These are phyloP conservation scores for Aphis craccivora DNA, from an alignment of 1,140 invertebrate genomes.

Conservation along the genomic window DNA sequence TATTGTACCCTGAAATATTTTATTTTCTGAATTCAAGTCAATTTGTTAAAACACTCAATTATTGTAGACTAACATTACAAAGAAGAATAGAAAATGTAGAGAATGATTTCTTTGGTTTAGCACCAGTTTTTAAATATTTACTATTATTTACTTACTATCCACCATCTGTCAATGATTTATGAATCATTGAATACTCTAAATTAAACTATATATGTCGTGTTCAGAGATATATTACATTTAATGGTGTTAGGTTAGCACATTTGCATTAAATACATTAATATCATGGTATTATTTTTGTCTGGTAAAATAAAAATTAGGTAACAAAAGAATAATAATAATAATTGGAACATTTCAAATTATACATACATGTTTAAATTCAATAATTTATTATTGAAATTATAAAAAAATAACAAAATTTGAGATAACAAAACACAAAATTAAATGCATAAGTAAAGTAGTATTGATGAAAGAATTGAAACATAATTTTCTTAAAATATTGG, in stretches of 20 bases:
- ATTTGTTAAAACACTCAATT: neutral
- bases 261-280: neutral
- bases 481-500: neutral
- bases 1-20: conserved; percentile 43
- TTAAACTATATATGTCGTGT: neutral
- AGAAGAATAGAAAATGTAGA: neutral
- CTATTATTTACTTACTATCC: neutral
- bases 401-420: neutral
- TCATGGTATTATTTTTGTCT: conserved; percentile 1
- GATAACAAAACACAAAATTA: neutral
- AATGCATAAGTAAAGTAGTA: neutral
- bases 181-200: neutral
- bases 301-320: neutral
- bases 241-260: neutral
- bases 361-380: neutral
- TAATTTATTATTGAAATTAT: neutral
- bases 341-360: neutral
- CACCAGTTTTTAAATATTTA: neutral
- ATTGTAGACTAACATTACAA: neutral
- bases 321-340: neutral
- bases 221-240: conserved; percentile 24
- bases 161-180: neutral
- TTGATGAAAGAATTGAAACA: neutral
- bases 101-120: neutral
- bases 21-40: neutral